phyloP scores from a whole-genome alignment of 2,797 vertebrate genomes.

The Rhinoraja longicauda region DNA sequence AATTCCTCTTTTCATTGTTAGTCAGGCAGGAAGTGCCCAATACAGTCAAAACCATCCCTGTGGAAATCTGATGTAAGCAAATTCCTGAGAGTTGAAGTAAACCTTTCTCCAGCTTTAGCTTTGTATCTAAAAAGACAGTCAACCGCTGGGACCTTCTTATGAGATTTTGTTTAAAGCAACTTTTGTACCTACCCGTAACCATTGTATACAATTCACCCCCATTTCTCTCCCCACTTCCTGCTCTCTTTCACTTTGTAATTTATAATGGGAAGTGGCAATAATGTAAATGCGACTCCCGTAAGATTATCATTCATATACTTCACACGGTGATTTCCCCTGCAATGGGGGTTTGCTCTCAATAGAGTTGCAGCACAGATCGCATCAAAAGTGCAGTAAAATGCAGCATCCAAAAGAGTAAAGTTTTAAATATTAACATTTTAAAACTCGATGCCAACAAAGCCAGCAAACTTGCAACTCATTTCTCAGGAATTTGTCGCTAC shows the following conservation, averaged over 20 bases:
- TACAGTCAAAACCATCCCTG: conserved; percentile 26
- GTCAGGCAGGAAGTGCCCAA: not conserved
- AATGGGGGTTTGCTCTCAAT: not conserved
- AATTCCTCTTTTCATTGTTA: conserved; percentile 29
- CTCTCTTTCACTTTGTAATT: not conserved
- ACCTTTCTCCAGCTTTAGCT: conserved; percentile 17
- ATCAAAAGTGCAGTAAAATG: not conserved
- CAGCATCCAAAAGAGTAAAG: not conserved
- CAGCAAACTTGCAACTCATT: not conserved
- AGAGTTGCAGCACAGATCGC: not conserved
- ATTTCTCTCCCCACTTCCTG: not conserved
- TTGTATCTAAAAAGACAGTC: not conserved
- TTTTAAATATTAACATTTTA: not conserved
- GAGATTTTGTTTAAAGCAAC: conserved; percentile 8
- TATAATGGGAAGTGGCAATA: not conserved
- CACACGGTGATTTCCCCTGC: not conserved
- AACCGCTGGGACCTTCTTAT: not conserved
- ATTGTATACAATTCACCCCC: not conserved
- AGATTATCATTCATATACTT: not conserved
- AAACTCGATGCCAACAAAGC: not conserved
- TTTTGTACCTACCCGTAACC: not conserved
- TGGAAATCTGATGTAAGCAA: conserved; percentile 12
- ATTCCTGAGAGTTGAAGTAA: conserved; percentile 28
- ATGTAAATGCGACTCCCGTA: not conserved
- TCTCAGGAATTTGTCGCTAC: not conserved